Percentiles rank a stretch among this genome's conserved stretches.
These are phyloP conservation scores for Melipona beecheii DNA, from an alignment of 2,888 invertebrate genomes.

Conservation along the genomic window DNA sequence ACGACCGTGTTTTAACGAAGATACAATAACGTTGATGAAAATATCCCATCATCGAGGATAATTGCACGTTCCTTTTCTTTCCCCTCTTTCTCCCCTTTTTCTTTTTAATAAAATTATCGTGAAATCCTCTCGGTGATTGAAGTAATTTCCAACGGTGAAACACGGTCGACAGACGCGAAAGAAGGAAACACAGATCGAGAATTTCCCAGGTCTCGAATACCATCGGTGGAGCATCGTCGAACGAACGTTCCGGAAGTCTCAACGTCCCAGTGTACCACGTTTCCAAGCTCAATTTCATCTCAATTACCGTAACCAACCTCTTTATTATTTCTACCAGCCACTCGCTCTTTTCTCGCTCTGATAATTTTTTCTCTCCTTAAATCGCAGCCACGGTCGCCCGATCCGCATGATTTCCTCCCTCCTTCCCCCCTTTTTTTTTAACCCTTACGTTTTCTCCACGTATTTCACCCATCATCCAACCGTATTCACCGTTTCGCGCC, in stretches of 20 bases:
- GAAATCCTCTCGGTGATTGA: not conserved
- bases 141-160: not conserved
- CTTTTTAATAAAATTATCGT: not conserved
- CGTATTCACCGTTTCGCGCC: not conserved
- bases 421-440: not conserved
- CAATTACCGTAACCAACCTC: conserved; percentile 33
- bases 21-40: not conserved
- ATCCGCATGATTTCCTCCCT: conserved; percentile 12
- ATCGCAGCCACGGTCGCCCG: not conserved
- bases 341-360: not conserved
- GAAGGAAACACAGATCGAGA: not conserved
- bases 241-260: not conserved
- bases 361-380: conserved; percentile 17
- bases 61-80: not conserved
- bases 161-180: not conserved
- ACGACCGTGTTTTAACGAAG: too few species aligned
- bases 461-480: conserved; percentile 15
- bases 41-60: not conserved
- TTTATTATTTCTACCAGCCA: conserved; percentile 35
- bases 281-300: conserved; percentile 33
- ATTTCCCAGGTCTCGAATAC: not conserved
- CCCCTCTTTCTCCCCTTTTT: too few species aligned
- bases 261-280: not conserved
- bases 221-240: not conserved
- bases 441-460: not conserved